Evolutionary conservation across 2,888 invertebrate genomes (phyloP).

Genomic region (Dryobota labecula): DNA sequence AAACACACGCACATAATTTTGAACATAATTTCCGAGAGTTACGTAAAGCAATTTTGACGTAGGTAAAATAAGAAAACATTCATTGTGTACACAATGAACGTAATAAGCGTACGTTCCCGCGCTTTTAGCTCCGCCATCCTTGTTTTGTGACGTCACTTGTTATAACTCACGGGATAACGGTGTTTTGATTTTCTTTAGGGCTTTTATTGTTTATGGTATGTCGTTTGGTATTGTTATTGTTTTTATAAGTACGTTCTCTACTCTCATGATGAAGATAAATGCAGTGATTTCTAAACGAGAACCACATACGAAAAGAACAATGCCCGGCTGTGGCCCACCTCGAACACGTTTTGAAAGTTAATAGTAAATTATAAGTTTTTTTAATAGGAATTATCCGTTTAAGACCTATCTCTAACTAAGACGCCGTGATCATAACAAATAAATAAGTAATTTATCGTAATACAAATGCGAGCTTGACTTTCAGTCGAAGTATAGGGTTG

Average conservation of each 20-base stretch:
- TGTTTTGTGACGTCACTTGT: slow-evolving; percentile 45
- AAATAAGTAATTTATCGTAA: too few species aligned
- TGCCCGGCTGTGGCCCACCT: too few species aligned
- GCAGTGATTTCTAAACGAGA: not conserved
- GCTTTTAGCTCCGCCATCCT: slow-evolving; percentile 53
- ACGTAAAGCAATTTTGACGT: slow-evolving; percentile 47
- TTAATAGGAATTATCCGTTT: too few species aligned
- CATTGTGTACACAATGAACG: slow-evolving; percentile 39
- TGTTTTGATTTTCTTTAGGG: slow-evolving; percentile 30
- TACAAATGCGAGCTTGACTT: too few species aligned
- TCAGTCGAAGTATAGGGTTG: too few species aligned
- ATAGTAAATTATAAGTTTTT: too few species aligned
- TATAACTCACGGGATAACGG: slow-evolving; percentile 25
- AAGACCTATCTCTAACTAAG: too few species aligned
- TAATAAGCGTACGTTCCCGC: slow-evolving; percentile 49
- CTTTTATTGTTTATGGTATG: slow-evolving; percentile 5
- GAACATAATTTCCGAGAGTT: slow-evolving; percentile 25
- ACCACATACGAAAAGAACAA: too few species aligned
- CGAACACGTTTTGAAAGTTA: too few species aligned
- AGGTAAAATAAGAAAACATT: slow-evolving; percentile 47
- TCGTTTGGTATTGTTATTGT: slow-evolving; percentile 21
- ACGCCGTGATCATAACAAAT: too few species aligned
- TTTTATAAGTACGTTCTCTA: not conserved
- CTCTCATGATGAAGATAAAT: not conserved
- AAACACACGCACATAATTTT: slow-evolving; percentile 22